These are phyloP conservation scores for Hydriomena furcata DNA, from an alignment of 2,888 invertebrate species.

Conservation along the genomic window DNA sequence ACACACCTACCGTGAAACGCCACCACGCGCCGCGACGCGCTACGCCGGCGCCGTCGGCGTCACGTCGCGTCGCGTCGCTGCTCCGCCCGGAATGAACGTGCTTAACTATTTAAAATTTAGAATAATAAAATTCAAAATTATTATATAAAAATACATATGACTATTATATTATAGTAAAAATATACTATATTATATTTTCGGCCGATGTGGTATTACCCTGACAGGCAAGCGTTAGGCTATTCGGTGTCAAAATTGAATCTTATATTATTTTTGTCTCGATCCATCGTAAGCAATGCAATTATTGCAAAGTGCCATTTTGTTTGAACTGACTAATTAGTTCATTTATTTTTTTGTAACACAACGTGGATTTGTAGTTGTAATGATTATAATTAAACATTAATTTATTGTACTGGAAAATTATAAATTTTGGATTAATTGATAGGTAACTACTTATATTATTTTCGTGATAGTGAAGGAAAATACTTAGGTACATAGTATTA, in stretches of 20 bases:
- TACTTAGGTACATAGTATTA: slow-evolving; percentile 48
- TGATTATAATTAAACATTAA: slow-evolving; percentile 56
- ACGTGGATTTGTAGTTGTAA: slow-evolving; percentile 64
- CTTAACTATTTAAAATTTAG: slow-evolving; percentile 77
- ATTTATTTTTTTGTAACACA: slow-evolving; percentile 57
- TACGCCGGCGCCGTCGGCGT: background rate
- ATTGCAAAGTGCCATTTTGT: slow-evolving; percentile 79
- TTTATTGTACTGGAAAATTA: slow-evolving; percentile 68
- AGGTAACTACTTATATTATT: slow-evolving; percentile 74
- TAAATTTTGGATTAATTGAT: slow-evolving; percentile 71
- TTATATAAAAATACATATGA: slow-evolving; percentile 83
- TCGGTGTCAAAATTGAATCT: slow-evolving; percentile 77
- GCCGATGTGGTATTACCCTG: slow-evolving; percentile 89
- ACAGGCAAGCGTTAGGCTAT: slow-evolving; percentile 86
- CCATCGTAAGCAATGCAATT: slow-evolving; percentile 73
- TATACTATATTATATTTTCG: slow-evolving; percentile 81
- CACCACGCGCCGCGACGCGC: slow-evolving; percentile 8
- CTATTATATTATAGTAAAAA: slow-evolving; percentile 81
- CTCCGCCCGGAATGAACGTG: slow-evolving; percentile 60
- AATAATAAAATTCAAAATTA: slow-evolving; percentile 83
- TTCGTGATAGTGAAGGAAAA: slow-evolving; percentile 78
- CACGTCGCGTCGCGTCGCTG: slow-evolving; percentile 4
- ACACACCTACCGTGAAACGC: no score
- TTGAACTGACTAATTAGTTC: slow-evolving; percentile 68
- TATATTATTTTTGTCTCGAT: slow-evolving; percentile 55